Conservation (phyloP, 1,140 invertebrate species). For the Nephila pilipes region DNA sequence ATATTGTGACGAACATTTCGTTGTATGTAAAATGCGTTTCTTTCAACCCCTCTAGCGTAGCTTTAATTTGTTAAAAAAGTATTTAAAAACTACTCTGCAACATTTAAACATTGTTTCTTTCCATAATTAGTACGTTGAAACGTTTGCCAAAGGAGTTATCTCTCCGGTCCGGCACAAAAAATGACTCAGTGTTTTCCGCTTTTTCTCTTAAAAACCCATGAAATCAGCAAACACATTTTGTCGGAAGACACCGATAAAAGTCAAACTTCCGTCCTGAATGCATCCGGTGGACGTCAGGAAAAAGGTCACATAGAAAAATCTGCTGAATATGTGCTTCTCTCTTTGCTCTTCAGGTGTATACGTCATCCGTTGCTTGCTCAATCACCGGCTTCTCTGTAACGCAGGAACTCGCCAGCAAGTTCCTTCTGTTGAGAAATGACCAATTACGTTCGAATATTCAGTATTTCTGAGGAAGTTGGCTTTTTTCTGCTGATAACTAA, state of each 20-base stretch:
- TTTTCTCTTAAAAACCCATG: constrained; percentile 66
- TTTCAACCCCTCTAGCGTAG: background rate
- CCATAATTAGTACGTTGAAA: background rate
- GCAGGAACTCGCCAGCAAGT: constrained; percentile 62
- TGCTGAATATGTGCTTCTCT: constrained; percentile 61
- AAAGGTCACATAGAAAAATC: constrained; percentile 63
- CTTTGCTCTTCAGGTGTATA: constrained; percentile 42
- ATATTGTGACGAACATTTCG: background rate
- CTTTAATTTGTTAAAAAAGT: background rate
- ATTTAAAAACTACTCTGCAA: background rate
- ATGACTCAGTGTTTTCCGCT: constrained; percentile 65
- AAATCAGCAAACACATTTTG: constrained; percentile 73
- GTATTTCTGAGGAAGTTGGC: background rate
- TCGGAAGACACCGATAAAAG: constrained; percentile 65
- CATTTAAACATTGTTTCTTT: background rate
- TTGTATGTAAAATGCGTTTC: background rate
- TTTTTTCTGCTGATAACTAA: constrained; percentile 23
- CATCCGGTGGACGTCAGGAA: constrained; percentile 75
- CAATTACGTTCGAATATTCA: constrained; percentile 49
- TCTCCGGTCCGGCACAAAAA: constrained; percentile 65
- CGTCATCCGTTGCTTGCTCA: constrained; percentile 53
- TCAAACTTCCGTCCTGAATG: constrained; percentile 74
- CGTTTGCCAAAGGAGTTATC: constrained; percentile 61
- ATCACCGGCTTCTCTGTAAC: constrained; percentile 12
- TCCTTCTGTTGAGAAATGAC: constrained; percentile 65